Base-by-base conservation (phyloP, 2,113 vertebrate species). In the Promerops cafer region DNA sequence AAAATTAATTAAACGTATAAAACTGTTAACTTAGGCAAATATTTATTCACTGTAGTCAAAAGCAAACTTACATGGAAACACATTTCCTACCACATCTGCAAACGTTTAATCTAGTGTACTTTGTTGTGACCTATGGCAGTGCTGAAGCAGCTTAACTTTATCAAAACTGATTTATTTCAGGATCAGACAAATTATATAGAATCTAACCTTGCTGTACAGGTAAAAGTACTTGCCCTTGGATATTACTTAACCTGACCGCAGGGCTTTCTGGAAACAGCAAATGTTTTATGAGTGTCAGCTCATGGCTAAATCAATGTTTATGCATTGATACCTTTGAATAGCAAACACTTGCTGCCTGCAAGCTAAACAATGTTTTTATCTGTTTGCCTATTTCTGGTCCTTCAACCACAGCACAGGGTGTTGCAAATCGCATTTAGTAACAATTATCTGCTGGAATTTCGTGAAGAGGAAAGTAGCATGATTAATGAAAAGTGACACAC, bases 401-500 rank as follows among this genome's bases (percentile, higher is more conserved):
- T 97, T 98, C 97, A 97, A 95, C 97, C 95, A 96, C 94, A 96
- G 97, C 83, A 82, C 40, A 69, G 96, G 95, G 98, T 98, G 98
- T 98, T 98, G 95, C 96, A 94, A 98, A 98, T 98, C 97, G 75
- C 96, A 97, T 98, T 98, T 98, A 98, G 97, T 90, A 96, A 98
- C 97, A 98, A 98, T 98, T 98, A 98, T 98, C 93, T 97, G 94
- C 95, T 93, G 97, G 97, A 97, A 97, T 98, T 97, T 98, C 88
- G 65, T 78, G 96, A 97, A 96, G 93, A 97, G 97, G 91, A 98
- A 97, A 98, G 96, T 96, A 95, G 95, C 97, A 97, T 98, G 98
- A 98, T 99, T 98, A 99, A 98, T 98, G 95, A 97, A 97, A 98
- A 98, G 96, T 98, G 98, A 98, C 98, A 98, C 95, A 83, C 91